Conservation (phyloP, 2,113 vertebrate species). For the Rallus limicola region DNA sequence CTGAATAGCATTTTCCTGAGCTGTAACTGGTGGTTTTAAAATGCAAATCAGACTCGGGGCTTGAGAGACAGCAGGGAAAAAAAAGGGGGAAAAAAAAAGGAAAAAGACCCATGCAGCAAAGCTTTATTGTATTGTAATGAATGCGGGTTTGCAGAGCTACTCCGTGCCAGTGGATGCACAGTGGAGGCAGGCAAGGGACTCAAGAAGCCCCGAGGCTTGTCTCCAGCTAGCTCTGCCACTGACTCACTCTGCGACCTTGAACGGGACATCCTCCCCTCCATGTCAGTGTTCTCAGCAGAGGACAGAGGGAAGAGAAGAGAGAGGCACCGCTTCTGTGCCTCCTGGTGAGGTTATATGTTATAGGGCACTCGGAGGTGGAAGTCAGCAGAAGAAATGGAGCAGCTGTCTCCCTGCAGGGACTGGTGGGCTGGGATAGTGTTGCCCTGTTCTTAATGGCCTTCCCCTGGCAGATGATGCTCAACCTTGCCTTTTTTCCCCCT, state of each 20-base stretch:
- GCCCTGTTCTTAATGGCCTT: background rate
- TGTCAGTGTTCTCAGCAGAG: background rate
- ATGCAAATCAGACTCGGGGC: slow-evolving; percentile 39
- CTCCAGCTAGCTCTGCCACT: background rate
- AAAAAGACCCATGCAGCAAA: background rate
- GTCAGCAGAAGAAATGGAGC: background rate
- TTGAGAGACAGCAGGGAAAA: background rate
- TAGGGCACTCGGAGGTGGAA: background rate
- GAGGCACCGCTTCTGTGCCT: background rate
- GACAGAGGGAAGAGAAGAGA: background rate
- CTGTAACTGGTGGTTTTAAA: slow-evolving; percentile 28
- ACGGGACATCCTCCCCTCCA: background rate
- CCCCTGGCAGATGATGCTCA: background rate
- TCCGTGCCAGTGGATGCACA: background rate
- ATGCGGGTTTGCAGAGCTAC: background rate
- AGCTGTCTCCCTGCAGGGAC: background rate
- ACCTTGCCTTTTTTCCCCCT: background rate
- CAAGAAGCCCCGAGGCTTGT: background rate
- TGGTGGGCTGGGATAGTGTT: background rate
- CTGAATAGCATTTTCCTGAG: slow-evolving; percentile 22
- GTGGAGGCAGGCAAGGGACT: background rate
- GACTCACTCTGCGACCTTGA: background rate
- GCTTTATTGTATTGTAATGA: slow-evolving; percentile 13
- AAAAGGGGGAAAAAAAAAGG: background rate
- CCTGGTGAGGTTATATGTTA: background rate